Evolutionary conservation across 2,797 vertebrate genomes (phyloP), one percentile per base, ranked within the genome.

Genomic region (Scolopax bukidnonensis): DNA sequence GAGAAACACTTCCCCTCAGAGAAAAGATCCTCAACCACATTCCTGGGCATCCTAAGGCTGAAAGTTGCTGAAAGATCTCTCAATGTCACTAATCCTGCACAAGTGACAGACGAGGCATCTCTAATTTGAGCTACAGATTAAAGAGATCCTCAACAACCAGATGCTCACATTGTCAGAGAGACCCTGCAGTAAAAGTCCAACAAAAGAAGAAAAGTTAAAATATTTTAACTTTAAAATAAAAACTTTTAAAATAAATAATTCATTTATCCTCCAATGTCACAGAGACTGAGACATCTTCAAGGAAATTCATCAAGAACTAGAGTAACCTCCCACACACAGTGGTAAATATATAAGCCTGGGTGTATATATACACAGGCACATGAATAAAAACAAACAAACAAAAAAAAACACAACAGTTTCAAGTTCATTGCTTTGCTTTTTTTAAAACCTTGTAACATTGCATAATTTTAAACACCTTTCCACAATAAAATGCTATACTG

Each of bases 391-490:
- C 19, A 21, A 25, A 4, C 41, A 12, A 47, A 19, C 43, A 45
- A 51, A 56, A 56, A 64, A 32, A 20, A 45, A 45, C 19, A 19
- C 20, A 23, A 21, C 10, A 12, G 13, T 38, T 77, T 45, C 48
- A 59, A 90, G 47, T 51, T 76, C 80, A 69, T 9, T 63, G 48
- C 10, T 93, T 59, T 78, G 38, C 16, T 24, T 70, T 83, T 83
- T 76, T 54, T 14, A 57, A 87, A 88, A 47, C 3, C 8, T 48
- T 3, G 0, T 25, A 68, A 57, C 2, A 7, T 0, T 10, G 23
- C 41, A 11, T 27, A 10, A 70, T 80, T 84, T 77, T 63, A 70
- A 86, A 88, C 36, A 86, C 33, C 43, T 70, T 77, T 63, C 40
- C 60, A 59, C 43, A 88, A 27, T 5, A 15, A 77, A 67, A 16